Evolutionary conservation across 2,797 vertebrate species (phyloP).

Genomic region (Crenichthys baileyi): DNA sequence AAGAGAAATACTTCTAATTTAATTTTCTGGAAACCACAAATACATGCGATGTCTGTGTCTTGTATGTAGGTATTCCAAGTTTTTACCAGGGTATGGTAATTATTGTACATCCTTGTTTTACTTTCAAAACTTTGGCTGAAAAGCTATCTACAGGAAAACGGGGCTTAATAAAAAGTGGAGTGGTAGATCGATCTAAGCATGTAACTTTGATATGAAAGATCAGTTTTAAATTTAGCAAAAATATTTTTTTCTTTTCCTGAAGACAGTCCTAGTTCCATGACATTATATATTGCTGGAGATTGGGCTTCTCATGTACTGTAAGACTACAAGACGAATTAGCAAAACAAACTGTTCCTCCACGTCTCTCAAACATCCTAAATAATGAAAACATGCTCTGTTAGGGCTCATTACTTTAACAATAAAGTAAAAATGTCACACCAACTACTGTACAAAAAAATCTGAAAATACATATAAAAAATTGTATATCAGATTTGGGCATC

Average conservation of each 20-base stretch:
- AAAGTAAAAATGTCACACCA: not conserved
- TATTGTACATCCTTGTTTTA: not conserved
- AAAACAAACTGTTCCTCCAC: not conserved
- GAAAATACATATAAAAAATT: not conserved
- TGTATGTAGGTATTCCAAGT: not conserved
- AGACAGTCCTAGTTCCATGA: no score
- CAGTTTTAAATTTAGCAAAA: not conserved
- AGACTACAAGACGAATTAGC: no score
- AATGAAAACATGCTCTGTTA: not conserved
- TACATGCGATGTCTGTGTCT: not conserved
- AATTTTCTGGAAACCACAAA: not conserved
- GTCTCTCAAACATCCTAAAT: not conserved
- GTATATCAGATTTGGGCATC: not conserved
- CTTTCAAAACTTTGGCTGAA: not conserved
- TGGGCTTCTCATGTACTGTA: no score
- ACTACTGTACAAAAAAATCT: not conserved
- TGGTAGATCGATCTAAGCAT: not conserved
- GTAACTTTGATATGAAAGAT: not conserved
- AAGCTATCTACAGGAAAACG: not conserved
- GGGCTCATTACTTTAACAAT: not conserved
- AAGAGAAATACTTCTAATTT: not conserved
- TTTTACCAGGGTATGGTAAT: not conserved
- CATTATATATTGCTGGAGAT: no score
- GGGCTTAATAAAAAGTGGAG: not conserved
- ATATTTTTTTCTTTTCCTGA: no score